Conservation (phyloP, 2,113 vertebrate genomes). For the Lagopus muta region DNA sequence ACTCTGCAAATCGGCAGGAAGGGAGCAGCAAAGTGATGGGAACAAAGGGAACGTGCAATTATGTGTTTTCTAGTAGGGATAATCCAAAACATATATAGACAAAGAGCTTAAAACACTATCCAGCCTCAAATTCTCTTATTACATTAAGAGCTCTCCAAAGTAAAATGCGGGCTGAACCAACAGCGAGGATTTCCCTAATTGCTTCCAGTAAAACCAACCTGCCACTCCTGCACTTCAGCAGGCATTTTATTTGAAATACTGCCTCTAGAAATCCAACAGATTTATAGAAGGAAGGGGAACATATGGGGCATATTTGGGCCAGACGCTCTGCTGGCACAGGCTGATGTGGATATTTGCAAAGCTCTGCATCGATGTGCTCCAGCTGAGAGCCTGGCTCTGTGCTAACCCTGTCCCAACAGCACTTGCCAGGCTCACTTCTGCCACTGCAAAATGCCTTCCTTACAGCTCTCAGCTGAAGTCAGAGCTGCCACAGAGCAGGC, state of each 20-base stretch:
- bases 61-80: background rate
- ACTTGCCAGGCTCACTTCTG: accelerated
- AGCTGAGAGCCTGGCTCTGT: background rate
- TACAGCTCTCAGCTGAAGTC: background rate
- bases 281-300: background rate
- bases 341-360: background rate
- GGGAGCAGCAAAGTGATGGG: background rate
- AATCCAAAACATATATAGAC: background rate
- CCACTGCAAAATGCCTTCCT: background rate
- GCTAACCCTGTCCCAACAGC: background rate
- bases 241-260: background rate
- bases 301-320: background rate
- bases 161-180: background rate
- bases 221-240: background rate
- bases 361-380: background rate
- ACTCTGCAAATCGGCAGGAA: background rate
- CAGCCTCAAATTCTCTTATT: background rate
- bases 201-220: background rate
- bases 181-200: background rate
- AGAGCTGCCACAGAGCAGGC: background rate
- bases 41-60: background rate
- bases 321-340: background rate
- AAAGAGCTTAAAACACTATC: background rate
- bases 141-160: background rate
- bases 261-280: background rate